A percentile compares a stretch with the other conserved stretches of the same genome.
These are phyloP conservation scores for Thaleichthys pacificus DNA, from an alignment of 2,797 vertebrate genomes.

Conservation along the genomic window DNA sequence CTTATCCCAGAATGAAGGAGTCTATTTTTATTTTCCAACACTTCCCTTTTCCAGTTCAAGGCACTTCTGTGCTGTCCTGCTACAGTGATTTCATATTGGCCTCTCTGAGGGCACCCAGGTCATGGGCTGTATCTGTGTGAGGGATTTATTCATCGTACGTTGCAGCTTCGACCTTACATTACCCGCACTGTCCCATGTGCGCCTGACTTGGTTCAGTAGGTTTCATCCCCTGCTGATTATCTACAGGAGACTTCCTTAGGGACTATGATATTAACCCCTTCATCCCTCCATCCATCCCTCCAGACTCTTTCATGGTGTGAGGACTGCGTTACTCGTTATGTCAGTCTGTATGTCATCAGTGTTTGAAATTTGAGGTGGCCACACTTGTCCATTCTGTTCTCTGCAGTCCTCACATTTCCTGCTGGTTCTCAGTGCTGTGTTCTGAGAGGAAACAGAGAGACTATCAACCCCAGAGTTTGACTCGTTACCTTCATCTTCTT, in stretches of 20 bases:
- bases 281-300: slow-evolving; percentile 20
- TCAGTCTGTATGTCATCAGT: neutral
- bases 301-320: slow-evolving; percentile 10
- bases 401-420: neutral
- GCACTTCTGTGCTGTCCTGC: slow-evolving; percentile 51
- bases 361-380: neutral
- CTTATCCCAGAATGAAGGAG: slow-evolving; percentile 55
- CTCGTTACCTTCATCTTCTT: slow-evolving; percentile 2
- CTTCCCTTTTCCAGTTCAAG: slow-evolving; percentile 42
- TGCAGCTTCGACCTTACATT: neutral
- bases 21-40: slow-evolving; percentile 35
- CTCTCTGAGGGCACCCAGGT: slow-evolving; percentile 16
- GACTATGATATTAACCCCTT: slow-evolving; percentile 11
- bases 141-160: slow-evolving; percentile 12
- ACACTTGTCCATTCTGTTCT: neutral
- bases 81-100: slow-evolving; percentile 25
- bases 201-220: slow-evolving; percentile 16
- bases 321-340: slow-evolving; percentile 2
- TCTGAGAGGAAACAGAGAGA: slow-evolving; percentile 3
- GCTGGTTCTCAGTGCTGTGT: slow-evolving; percentile 3
- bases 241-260: slow-evolving; percentile 15
- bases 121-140: slow-evolving; percentile 19
- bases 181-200: slow-evolving; percentile 34
- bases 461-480: slow-evolving; percentile 4
- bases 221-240: slow-evolving; percentile 6